phyloP scores from a whole-genome alignment of 1,140 invertebrate species.

The Pinna nobilis region DNA sequence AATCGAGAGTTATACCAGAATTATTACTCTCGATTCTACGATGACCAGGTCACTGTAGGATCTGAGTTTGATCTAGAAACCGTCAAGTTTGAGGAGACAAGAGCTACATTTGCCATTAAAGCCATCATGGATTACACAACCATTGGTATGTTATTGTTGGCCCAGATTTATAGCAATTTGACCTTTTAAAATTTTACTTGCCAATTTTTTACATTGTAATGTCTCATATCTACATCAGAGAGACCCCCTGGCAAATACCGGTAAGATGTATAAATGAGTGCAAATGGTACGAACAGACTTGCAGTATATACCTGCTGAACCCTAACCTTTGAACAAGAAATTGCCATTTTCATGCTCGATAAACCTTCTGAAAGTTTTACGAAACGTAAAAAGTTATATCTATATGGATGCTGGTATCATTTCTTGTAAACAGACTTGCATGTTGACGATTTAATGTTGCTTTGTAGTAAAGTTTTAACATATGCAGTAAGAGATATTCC shows the following conservation, averaged over 20 bases:
- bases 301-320: too few species aligned
- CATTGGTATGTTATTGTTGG: conserved; percentile 5
- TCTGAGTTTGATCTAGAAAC: conserved; percentile 47
- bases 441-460: too few species aligned
- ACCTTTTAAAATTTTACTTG: background rate
- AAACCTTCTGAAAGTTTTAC: too few species aligned
- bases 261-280: background rate
- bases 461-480: too few species aligned
- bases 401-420: too few species aligned
- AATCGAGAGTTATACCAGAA: conserved; percentile 61
- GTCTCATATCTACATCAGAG: background rate
- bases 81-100: conserved; percentile 33
- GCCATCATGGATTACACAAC: conserved; percentile 62
- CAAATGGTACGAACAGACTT: background rate
- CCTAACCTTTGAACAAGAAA: too few species aligned
- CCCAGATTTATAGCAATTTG: background rate
- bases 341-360: too few species aligned
- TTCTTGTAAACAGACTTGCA: too few species aligned
- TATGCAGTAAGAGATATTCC: too few species aligned
- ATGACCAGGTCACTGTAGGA: conserved; percentile 52
- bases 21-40: conserved; percentile 53
- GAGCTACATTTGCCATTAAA: conserved; percentile 62
- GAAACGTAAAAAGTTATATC: too few species aligned
- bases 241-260: background rate
- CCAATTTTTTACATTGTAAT: background rate